Conservation (phyloP, 1,140 invertebrate species). For the Ptiloglossa arizonensis region DNA sequence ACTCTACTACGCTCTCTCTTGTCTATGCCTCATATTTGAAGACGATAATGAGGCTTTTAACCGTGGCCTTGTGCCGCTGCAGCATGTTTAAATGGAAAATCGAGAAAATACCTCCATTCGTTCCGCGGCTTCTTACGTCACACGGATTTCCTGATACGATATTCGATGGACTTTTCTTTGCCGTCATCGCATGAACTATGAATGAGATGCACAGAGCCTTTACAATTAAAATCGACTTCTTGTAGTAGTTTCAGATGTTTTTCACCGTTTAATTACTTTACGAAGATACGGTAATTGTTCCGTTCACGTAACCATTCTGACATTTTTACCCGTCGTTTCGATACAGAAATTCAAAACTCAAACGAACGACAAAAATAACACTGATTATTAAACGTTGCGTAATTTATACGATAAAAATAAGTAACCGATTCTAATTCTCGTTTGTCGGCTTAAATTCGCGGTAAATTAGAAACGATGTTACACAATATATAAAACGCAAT, state of each 20-base stretch:
- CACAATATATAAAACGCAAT: too few species aligned
- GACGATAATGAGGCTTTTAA: conserved; percentile 59
- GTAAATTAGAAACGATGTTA: too few species aligned
- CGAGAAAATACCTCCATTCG: conserved; percentile 19
- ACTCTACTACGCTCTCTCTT: conserved; percentile 35
- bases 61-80: conserved; percentile 48
- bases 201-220: not conserved
- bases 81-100: conserved; percentile 52
- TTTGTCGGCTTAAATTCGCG: too few species aligned
- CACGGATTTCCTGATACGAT: not conserved
- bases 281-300: too few species aligned
- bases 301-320: too few species aligned
- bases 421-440: too few species aligned
- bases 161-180: conserved; percentile 15
- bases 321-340: too few species aligned
- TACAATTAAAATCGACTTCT: not conserved
- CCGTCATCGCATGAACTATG: not conserved
- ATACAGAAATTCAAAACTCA: too few species aligned
- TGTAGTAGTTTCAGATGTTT: not conserved
- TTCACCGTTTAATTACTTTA: not conserved
- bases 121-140: not conserved
- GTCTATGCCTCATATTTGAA: conserved; percentile 50
- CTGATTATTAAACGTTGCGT: too few species aligned
- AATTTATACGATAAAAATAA: too few species aligned
- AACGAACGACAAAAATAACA: too few species aligned